Percentiles rank a stretch among this genome's conserved stretches.
These are phyloP conservation scores for Lasiurus borealis DNA, from an alignment of 2,113 vertebrate species.

Conservation along the genomic window DNA sequence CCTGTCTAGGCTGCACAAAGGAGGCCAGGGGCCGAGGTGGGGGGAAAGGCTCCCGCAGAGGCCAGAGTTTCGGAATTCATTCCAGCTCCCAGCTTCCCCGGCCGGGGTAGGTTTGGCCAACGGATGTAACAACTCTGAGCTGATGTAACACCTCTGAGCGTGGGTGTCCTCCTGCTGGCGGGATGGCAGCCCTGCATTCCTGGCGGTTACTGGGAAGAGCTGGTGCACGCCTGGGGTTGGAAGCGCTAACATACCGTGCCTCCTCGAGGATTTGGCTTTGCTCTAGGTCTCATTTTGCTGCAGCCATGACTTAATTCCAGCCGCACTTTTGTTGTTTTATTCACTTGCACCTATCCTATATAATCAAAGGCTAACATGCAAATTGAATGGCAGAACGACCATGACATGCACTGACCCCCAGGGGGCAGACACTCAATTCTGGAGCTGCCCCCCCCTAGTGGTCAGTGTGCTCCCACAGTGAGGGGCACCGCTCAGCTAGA, in stretches of 20 bases:
- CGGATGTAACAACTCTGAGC: background rate
- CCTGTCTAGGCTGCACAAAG: background rate
- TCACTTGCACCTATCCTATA: background rate
- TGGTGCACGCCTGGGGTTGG: background rate
- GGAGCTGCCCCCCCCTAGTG: no score
- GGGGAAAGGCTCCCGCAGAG: background rate
- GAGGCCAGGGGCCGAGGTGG: background rate
- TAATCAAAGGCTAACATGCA: no score
- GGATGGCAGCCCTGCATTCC: background rate
- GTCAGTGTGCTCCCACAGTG: no score
- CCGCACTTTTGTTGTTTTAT: background rate
- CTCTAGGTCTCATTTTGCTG: background rate
- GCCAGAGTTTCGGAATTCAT: background rate
- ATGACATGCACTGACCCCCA: no score
- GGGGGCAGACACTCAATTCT: no score
- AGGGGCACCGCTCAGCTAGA: no score
- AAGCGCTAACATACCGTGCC: background rate
- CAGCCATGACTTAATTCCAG: background rate
- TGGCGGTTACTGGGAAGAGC: background rate
- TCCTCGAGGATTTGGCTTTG: background rate
- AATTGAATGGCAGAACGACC: no score
- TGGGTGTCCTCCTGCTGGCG: background rate
- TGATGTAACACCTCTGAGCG: background rate
- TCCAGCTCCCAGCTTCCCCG: background rate
- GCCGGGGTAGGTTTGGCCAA: background rate